Percentiles rank a stretch among this genome's conserved stretches.
phyloP scores from a whole-genome alignment of 2,888 invertebrate species.

The Arenicola marina region DNA sequence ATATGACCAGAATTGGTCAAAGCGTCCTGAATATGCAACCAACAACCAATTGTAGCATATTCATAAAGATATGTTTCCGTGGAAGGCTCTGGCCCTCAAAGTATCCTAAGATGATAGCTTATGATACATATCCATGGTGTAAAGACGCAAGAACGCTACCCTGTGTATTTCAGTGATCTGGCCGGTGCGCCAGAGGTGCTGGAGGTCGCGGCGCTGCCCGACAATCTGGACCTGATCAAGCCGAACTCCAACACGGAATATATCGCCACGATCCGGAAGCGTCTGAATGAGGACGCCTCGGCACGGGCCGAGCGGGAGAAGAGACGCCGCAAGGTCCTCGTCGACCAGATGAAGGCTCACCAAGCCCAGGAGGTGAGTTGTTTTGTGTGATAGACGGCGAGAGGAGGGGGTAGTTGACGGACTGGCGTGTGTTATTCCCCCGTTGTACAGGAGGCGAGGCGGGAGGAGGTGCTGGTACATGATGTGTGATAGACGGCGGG shows the following conservation, averaged over 20 bases:
- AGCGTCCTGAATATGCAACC: no score
- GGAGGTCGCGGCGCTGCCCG: slow-evolving; percentile 13
- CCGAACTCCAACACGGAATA: slow-evolving; percentile 55
- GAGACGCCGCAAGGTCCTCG: slow-evolving; percentile 58
- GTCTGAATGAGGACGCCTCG: slow-evolving; percentile 58
- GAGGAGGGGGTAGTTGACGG: background rate
- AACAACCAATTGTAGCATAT: no score
- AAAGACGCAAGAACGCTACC: no score
- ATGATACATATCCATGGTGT: no score
- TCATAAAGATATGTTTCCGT: no score
- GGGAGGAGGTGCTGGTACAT: slow-evolving; percentile 60
- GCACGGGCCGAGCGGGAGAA: slow-evolving; percentile 59
- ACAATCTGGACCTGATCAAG: slow-evolving; percentile 46
- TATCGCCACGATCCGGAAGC: slow-evolving; percentile 55
- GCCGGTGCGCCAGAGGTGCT: background rate
- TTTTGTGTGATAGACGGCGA: no score
- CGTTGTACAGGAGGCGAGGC: slow-evolving; percentile 50
- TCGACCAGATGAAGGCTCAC: slow-evolving; percentile 59
- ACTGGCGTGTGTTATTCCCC: no score
- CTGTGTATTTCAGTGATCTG: background rate
- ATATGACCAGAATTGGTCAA: no score
- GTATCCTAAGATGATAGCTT: no score
- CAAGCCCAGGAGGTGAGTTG: slow-evolving; percentile 52
- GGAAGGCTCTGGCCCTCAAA: no score
- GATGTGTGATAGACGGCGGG: no score